Evolutionary conservation across 2,113 vertebrate species (phyloP), one percentile per base, ranked within the genome.

Genomic region (Muntiacus reevesi): DNA sequence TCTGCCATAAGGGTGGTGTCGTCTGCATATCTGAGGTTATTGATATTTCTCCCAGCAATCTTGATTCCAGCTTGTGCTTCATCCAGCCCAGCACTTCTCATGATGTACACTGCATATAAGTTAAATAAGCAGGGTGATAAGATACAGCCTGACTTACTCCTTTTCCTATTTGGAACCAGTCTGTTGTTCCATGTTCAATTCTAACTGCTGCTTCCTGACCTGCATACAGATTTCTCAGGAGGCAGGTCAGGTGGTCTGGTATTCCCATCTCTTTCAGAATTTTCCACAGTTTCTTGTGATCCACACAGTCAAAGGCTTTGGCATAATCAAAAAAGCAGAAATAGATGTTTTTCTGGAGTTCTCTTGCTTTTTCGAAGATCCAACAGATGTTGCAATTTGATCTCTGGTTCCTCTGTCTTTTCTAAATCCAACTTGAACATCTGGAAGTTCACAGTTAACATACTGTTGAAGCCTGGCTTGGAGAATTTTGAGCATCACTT

Each of bases 21-120:
- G 2, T 64, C 33, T 64, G 62, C 33, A n/a, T 64, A 19, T 64
- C 62, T n/a, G 62, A 64, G 33, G 62, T 64, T 2, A n/a, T n/a
- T n/a, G 33, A 4, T n/a, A 64, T 64, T 64, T 64, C 33, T 64
- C 33, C 15, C 1, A 0, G 30, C 15, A 64, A 9, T 64, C 33
- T 64, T 64, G 33, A n/a, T 64, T 64, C 62, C 62, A 19, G 62
- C 30, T 64, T n/a, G 16, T 64, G 33, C 7, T 64, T 64, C 62
- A 0, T 64, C 62, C 62, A 64, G 62, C 33, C 62, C 62, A 64
- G 62, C 0, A 0, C 17, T 64, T 64, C 60, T 64, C 14, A 64
- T 64, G 30, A 64, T 64, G 62, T 64, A n/a, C 30, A n/a, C 30
- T 4, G 62, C 30, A 64, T 17, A n/a, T 0, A n/a, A n/a, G 0